Evolutionary conservation across 2,797 vertebrate species (phyloP).

Genomic region (Mus caroli): DNA sequence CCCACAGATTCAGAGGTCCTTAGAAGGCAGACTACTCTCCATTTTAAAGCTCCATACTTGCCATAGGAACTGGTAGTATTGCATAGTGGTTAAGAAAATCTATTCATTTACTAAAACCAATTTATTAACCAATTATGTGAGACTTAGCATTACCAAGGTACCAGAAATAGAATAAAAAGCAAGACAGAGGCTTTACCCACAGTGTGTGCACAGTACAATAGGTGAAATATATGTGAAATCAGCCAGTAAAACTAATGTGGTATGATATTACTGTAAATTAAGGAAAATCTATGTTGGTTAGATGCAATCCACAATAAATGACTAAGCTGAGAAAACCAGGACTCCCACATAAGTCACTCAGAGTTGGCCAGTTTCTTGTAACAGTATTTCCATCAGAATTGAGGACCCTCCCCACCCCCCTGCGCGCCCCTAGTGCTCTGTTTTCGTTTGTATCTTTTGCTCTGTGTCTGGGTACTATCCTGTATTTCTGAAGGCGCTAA

Average conservation of each 20-base stretch:
- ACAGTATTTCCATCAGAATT: neutral
- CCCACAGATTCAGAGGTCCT: neutral
- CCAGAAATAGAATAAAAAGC: neutral
- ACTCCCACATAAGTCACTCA: neutral
- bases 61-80: neutral
- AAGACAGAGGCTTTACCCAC: neutral
- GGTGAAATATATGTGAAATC: neutral
- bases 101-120: neutral
- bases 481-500: constrained; percentile 30
- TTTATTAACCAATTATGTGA: constrained; percentile 29
- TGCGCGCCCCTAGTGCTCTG: neutral
- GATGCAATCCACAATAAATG: neutral
- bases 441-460: neutral
- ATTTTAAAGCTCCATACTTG: neutral
- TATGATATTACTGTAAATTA: neutral
- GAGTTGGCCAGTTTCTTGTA: neutral
- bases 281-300: neutral
- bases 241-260: neutral
- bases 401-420: neutral
- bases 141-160: neutral
- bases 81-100: constrained; percentile 7
- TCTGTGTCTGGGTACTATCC: neutral
- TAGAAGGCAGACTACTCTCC: neutral
- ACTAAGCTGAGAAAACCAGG: neutral
- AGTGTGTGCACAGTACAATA: neutral